phyloP scores from a whole-genome alignment of 1,140 invertebrate genomes.

The Zaprionus nigranus region DNA sequence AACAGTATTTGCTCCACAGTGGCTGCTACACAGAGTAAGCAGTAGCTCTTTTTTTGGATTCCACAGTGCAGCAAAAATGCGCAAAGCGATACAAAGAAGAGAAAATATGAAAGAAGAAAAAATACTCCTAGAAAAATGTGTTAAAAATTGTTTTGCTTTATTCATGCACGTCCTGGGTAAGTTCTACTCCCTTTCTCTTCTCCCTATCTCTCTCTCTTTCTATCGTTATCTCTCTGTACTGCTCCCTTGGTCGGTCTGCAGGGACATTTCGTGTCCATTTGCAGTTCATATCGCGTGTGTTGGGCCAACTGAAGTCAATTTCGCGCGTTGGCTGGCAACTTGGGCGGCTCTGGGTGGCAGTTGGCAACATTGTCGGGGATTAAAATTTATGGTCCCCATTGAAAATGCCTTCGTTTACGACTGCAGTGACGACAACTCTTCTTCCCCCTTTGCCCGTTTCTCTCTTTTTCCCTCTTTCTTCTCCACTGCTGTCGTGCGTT shows the following conservation, averaged over 20 bases:
- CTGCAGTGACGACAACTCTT: slow-evolving; percentile 6
- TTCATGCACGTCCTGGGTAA: neutral
- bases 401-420: slow-evolving; percentile 41
- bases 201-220: neutral
- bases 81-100: slow-evolving; percentile 19
- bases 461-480: neutral
- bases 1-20: slow-evolving; percentile 17
- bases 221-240: neutral
- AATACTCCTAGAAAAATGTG: slow-evolving; percentile 67
- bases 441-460: neutral
- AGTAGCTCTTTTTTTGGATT: slow-evolving; percentile 26
- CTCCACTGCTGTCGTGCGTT: slow-evolving; percentile 1
- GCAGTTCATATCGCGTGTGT: slow-evolving; percentile 50
- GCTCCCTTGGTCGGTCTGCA: neutral
- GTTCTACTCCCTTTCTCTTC: neutral
- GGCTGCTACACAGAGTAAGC: neutral
- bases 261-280: slow-evolving; percentile 60
- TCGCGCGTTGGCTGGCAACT: slow-evolving; percentile 41
- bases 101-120: slow-evolving; percentile 35
- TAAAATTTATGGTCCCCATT: slow-evolving; percentile 64
- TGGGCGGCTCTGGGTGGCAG: slow-evolving; percentile 50
- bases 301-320: slow-evolving; percentile 62
- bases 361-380: slow-evolving; percentile 75
- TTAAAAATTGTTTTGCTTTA: slow-evolving; percentile 65
- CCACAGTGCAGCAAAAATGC: slow-evolving; percentile 51